These are phyloP conservation scores for Falco punctatus DNA, from an alignment of 2,113 vertebrate genomes.

Conservation along the genomic window DNA sequence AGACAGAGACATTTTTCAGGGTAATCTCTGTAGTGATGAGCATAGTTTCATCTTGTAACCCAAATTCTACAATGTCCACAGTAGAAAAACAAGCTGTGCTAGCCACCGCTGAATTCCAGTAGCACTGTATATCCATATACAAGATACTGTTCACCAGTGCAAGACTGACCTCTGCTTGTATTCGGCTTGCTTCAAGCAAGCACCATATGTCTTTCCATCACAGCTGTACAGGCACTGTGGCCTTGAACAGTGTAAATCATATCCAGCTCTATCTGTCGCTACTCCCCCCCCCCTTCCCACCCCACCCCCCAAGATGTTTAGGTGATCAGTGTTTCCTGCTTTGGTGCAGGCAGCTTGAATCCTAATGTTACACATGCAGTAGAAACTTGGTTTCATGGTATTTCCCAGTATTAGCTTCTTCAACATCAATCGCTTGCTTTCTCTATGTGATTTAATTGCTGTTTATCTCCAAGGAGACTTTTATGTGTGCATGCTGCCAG, in stretches of 20 bases:
- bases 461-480: slow-evolving; percentile 1
- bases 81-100: neutral
- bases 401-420: slow-evolving; percentile 2
- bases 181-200: neutral
- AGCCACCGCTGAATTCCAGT: neutral
- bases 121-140: neutral
- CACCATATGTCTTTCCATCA: slow-evolving; percentile 50
- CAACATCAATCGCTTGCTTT: slow-evolving; percentile 4
- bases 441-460: slow-evolving; percentile 42
- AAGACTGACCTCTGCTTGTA: slow-evolving; percentile 68
- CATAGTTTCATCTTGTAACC: neutral
- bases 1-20: neutral
- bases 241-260: slow-evolving; percentile 17
- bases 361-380: neutral
- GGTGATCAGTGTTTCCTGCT: neutral
- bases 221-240: slow-evolving; percentile 5
- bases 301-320: neutral
- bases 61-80: neutral
- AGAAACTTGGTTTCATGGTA: neutral
- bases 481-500: slow-evolving; percentile 21
- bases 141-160: slow-evolving; percentile 41
- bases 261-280: neutral
- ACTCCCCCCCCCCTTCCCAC: too few species aligned
- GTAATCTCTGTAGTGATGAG: neutral
- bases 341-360: neutral